Evolutionary conservation across 2,113 vertebrate species (phyloP).

Genomic region (Ellobius talpinus): DNA sequence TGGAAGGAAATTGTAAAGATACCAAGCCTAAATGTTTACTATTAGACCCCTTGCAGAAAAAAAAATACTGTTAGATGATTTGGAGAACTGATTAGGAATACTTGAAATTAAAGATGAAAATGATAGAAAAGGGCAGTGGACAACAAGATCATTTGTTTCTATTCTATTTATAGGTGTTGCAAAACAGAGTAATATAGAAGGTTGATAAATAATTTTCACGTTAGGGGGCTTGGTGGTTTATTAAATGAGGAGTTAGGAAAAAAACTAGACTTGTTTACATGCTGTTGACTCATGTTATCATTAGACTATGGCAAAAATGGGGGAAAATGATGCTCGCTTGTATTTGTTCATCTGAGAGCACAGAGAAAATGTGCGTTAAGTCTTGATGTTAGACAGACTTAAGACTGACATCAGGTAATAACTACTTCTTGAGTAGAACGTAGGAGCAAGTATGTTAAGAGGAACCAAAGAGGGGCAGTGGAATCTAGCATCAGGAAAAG

Average conservation of each 20-base stretch:
- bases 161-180: not conserved
- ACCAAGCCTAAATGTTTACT: not conserved
- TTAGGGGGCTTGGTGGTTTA: not conserved
- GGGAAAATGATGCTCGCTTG: not conserved
- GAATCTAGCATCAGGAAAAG: not conserved
- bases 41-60: not conserved
- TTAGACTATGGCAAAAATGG: not conserved
- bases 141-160: not conserved
- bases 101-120: not conserved
- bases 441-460: not conserved
- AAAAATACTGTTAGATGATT: not conserved
- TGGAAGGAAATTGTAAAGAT: not conserved
- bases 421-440: not conserved
- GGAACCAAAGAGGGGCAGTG: not conserved
- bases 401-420: not conserved
- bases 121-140: not conserved
- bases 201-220: not conserved
- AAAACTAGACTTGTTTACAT: not conserved
- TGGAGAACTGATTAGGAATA: not conserved
- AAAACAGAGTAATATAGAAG: not conserved
- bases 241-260: not conserved
- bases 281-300: not conserved
- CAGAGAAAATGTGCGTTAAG: not conserved
- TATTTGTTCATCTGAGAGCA: not conserved
- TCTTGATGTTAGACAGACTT: not conserved